Conservation (phyloP, 2,797 vertebrate genomes). For the Centroberyx gerrardi region DNA sequence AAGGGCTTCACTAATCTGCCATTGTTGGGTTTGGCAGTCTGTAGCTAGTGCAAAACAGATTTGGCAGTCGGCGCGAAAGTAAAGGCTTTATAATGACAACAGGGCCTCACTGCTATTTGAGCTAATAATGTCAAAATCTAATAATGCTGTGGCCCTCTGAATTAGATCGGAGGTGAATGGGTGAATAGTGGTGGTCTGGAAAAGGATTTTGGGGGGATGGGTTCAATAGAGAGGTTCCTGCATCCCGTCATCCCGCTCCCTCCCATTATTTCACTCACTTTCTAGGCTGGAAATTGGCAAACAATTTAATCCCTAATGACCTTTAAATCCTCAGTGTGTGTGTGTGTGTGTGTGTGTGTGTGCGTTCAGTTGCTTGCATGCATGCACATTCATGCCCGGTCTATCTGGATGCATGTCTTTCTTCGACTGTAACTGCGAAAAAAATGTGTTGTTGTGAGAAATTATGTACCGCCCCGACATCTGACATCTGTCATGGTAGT, state of each 20-base stretch:
- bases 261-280: constrained; percentile 63
- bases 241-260: constrained; percentile 38
- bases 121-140: constrained; percentile 86
- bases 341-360: constrained; percentile 22
- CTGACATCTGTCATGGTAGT: constrained; percentile 17
- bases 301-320: constrained; percentile 83
- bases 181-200: constrained; percentile 64
- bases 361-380: background rate
- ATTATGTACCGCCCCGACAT: constrained; percentile 7
- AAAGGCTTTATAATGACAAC: constrained; percentile 87
- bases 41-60: constrained; percentile 89
- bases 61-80: constrained; percentile 88
- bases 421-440: too few relatives aligned
- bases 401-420: too few relatives aligned
- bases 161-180: constrained; percentile 76
- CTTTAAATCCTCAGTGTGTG: constrained; percentile 72
- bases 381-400: background rate
- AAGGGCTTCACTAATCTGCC: constrained; percentile 95
- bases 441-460: constrained; percentile 18
- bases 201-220: constrained; percentile 48
- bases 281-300: constrained; percentile 74
- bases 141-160: constrained; percentile 79
- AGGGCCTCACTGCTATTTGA: constrained; percentile 84
- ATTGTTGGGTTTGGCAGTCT: constrained; percentile 96
- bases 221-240: constrained; percentile 25